phyloP scores from a whole-genome alignment of 2,113 vertebrate genomes.

The Mus spicilegus region DNA sequence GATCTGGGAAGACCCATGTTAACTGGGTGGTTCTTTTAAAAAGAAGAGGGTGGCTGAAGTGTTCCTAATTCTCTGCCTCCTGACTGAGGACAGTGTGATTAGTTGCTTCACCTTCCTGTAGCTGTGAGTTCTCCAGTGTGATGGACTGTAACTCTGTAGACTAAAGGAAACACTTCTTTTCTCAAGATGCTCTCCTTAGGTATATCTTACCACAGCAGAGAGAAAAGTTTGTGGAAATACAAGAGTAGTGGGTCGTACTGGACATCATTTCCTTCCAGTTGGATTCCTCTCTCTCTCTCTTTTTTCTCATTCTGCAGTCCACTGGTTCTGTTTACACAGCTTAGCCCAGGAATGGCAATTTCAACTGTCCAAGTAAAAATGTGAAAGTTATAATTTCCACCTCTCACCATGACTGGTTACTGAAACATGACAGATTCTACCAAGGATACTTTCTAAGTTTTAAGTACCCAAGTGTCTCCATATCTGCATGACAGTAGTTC shows the following conservation, averaged over 20 bases:
- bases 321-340: background rate
- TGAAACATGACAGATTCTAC: background rate
- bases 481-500: background rate
- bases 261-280: background rate
- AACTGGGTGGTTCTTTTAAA: background rate
- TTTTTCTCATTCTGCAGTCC: background rate
- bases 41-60: too few species aligned
- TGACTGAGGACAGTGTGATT: background rate
- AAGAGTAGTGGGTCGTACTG: background rate
- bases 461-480: background rate
- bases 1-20: background rate
- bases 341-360: background rate
- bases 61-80: background rate
- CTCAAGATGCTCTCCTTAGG: background rate
- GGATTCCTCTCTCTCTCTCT: background rate
- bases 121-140: background rate
- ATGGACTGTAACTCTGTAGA: background rate
- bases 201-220: background rate
- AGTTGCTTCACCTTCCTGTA: background rate
- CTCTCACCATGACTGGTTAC: background rate
- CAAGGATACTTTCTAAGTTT: background rate
- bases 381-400: background rate
- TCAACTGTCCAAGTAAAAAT: background rate
- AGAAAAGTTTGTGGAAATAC: background rate
- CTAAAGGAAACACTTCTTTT: background rate